phyloP scores from a whole-genome alignment of 2,888 invertebrate genomes.

The Nymphalis polychloros region DNA sequence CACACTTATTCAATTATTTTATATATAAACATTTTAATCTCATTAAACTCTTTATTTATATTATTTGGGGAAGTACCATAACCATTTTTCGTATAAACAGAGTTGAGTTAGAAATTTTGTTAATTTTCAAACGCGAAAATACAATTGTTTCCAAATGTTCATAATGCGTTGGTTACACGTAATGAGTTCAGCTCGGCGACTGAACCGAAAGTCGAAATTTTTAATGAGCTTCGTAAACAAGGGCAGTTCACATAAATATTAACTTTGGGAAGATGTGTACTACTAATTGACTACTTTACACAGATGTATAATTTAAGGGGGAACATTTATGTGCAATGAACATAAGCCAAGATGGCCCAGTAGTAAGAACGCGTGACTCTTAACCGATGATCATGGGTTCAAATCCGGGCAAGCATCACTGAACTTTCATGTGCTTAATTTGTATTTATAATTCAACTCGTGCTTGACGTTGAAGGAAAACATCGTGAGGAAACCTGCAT shows the following conservation, averaged over 20 bases:
- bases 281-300: slow-evolving; percentile 16
- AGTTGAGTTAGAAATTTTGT: not conserved
- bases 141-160: slow-evolving; percentile 25
- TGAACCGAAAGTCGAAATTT: slow-evolving; percentile 34
- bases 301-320: not conserved
- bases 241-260: slow-evolving; percentile 27
- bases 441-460: too few species aligned
- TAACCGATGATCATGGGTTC: too few species aligned
- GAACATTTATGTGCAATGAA: not conserved
- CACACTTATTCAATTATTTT: too few species aligned
- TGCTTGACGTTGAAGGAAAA: too few species aligned
- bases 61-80: too few species aligned
- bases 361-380: too few species aligned
- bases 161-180: slow-evolving; percentile 31
- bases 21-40: too few species aligned
- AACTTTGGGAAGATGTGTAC: not conserved
- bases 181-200: slow-evolving; percentile 32
- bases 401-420: too few species aligned
- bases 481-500: too few species aligned
- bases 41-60: too few species aligned
- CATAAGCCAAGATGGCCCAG: too few species aligned
- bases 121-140: slow-evolving; percentile 8
- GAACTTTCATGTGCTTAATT: too few species aligned
- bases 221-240: slow-evolving; percentile 37
- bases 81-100: not conserved